Evolutionary conservation across 2,888 invertebrate genomes (phyloP).

Genomic region (Caenorhabditis sp.): DNA sequence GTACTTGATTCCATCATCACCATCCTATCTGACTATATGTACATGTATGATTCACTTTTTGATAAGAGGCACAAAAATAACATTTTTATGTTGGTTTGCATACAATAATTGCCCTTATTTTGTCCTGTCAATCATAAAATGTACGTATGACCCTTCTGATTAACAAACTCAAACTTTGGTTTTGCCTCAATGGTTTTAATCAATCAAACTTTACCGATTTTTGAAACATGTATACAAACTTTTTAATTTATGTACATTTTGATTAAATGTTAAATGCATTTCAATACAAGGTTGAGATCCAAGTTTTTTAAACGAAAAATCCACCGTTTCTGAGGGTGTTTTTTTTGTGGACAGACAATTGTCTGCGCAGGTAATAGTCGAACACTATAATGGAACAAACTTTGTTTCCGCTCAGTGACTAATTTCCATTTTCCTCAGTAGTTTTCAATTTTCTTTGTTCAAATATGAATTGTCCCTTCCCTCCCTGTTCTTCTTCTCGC

Average conservation of each 20-base stretch:
- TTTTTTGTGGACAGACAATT: slow-evolving; percentile 4
- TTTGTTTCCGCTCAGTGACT: slow-evolving; percentile 46
- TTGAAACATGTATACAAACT: neutral
- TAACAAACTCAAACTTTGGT: slow-evolving; percentile 10
- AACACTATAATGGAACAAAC: slow-evolving; percentile 49
- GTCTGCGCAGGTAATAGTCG: slow-evolving; percentile 23
- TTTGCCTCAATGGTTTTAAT: slow-evolving; percentile 8
- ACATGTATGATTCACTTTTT: neutral
- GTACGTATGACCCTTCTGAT: too few species aligned
- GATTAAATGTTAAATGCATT: slow-evolving; percentile 3
- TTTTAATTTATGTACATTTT: slow-evolving; percentile 48
- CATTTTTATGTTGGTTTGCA: too few species aligned
- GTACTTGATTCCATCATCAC: too few species aligned
- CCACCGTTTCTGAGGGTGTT: too few species aligned
- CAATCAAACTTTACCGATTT: slow-evolving; percentile 20
- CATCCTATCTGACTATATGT: neutral
- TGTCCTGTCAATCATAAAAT: too few species aligned
- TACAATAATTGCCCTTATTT: too few species aligned
- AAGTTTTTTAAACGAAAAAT: neutral
- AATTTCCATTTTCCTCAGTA: slow-evolving; percentile 44
- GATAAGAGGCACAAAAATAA: too few species aligned
- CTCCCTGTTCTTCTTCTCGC: slow-evolving; percentile 14
- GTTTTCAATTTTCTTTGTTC: slow-evolving; percentile 48
- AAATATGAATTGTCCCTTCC: slow-evolving; percentile 46
- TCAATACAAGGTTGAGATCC: slow-evolving; percentile 1